Evolutionary conservation across 2,888 invertebrate genomes (phyloP), one percentile per base, ranked within the genome.

Genomic region (Aethes cnicana): DNA sequence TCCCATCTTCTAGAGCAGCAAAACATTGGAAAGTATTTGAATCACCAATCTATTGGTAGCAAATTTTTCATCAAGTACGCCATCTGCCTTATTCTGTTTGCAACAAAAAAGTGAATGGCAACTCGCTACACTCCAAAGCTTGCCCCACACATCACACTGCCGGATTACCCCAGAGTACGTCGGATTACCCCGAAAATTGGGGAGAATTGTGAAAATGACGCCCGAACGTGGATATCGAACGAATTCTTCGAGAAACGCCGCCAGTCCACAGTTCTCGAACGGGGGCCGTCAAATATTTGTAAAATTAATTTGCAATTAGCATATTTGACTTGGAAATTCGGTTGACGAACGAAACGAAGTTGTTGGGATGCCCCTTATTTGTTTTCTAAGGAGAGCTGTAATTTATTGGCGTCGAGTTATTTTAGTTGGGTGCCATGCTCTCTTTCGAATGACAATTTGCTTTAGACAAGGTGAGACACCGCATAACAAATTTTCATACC

Each of bases 171-270:
- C 30, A 18, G 49, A 69, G 66, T 62, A 59, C 63, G 55, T 48
- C 42, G 65, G 62, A 68, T 67, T 61, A 63, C 61, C 61, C 58
- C 63, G 63, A 67, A 68, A 68, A 68, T 68, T 66, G 66, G 49
- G 59, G 55, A 39, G 59, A 63, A 64, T 62, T 25, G 58, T 47
- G 58, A 57, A 58, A 63, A 65, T 57, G 61, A 63, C 58, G 47
- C 56, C 47, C 50, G 49, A 58, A 52, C 57, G 59, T 49, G 57
- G 54, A 59, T 56, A 53, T 58, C 57, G 56, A 60, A 55, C 49
- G 48, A 33, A 53, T 49, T 56, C 39, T 44, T 14, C 12, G 25
- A 17, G 39, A 52, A 37, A 46, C 17, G 42, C 49, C 36, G 47
- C 54, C 53, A 56, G 50, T 52, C 53, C 53, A 58, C 44, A 52